Evolutionary conservation across 2,113 vertebrate genomes (phyloP).

Genomic region (Chaetops frenatus): DNA sequence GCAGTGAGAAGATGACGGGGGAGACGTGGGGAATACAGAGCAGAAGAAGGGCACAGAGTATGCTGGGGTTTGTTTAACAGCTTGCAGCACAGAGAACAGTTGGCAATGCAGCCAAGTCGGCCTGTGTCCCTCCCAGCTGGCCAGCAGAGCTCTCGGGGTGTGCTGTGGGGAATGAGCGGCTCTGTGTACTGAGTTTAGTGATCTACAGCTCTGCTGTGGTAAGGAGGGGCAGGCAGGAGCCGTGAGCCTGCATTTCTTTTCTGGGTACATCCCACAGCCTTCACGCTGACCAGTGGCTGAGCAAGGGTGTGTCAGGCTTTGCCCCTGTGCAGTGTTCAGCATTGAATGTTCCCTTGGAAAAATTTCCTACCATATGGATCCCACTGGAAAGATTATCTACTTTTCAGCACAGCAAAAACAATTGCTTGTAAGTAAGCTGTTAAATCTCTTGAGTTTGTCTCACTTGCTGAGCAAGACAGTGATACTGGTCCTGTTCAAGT

Average conservation of each 20-base stretch:
- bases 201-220: neutral
- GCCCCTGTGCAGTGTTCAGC: neutral
- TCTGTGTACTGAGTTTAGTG: rapidly evolving
- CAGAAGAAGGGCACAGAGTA: neutral
- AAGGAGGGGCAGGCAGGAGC: neutral
- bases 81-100: neutral
- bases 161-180: rapidly evolving
- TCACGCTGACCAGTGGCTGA: rapidly evolving
- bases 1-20: neutral
- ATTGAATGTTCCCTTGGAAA: neutral
- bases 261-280: neutral
- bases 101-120: neutral
- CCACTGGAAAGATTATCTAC: neutral
- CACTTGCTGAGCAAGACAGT: neutral
- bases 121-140: neutral
- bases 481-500: neutral
- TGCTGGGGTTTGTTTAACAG: neutral
- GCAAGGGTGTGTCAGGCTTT: neutral
- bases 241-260: neutral
- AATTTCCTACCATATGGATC: neutral
- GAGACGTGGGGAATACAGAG: neutral
- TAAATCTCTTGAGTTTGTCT: neutral
- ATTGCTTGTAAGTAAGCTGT: neutral
- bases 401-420: neutral
- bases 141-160: neutral